Evolutionary conservation across 2,888 invertebrate genomes (phyloP).

Genomic region (Diaperis boleti): DNA sequence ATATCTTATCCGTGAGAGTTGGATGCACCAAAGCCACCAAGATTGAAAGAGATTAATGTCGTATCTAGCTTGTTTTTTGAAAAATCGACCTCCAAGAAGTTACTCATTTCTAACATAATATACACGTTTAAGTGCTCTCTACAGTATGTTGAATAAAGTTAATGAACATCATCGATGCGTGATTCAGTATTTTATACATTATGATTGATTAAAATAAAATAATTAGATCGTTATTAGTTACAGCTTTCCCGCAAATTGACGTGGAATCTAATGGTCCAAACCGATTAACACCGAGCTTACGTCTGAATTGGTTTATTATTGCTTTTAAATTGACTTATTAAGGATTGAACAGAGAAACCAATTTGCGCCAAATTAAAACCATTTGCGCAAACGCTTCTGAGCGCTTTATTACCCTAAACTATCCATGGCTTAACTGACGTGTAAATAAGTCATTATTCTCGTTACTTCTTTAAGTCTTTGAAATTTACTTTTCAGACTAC

Average conservation of each 20-base stretch:
- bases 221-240: conserved; percentile 38
- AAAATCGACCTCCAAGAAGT: conserved; percentile 4
- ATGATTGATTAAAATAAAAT: conserved; percentile 38
- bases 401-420: conserved; percentile 3
- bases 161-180: conserved; percentile 27
- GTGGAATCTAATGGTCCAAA: conserved; percentile 27
- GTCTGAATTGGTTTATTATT: conserved; percentile 32
- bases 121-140: neutral
- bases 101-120: conserved; percentile 5
- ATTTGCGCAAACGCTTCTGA: conserved; percentile 2
- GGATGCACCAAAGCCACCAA: conserved; percentile 29
- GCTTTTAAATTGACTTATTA: conserved; percentile 35
- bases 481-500: no score
- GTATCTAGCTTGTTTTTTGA: conserved; percentile 8
- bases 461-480: no score
- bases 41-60: conserved; percentile 37
- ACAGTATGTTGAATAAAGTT: conserved; percentile 18
- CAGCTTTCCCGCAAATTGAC: conserved; percentile 24
- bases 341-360: conserved; percentile 13
- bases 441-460: neutral
- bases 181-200: conserved; percentile 24
- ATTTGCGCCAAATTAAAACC: conserved; percentile 26
- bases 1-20: conserved; percentile 37
- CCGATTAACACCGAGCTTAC: conserved; percentile 25
- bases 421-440: neutral